Evolutionary conservation across 1,140 invertebrate species (phyloP).

Genomic region (Alviniconcha marisindica): DNA sequence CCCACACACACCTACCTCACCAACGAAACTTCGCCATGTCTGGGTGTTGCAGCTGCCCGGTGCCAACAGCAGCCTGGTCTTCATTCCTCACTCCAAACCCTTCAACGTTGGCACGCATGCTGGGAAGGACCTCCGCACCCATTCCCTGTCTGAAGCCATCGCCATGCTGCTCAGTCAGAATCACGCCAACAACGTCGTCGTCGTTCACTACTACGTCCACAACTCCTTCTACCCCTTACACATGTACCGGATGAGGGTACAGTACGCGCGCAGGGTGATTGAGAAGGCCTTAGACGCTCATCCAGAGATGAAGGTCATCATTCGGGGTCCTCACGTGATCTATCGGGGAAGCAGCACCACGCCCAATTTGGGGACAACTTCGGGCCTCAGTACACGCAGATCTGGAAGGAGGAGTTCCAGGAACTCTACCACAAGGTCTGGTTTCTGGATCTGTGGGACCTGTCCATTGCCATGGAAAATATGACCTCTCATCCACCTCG

Average conservation of each 20-base stretch:
- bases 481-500: not conserved
- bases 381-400: not conserved
- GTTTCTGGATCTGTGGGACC: constrained; percentile 29
- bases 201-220: constrained; percentile 15
- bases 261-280: not conserved
- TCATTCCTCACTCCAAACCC: not conserved
- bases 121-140: not conserved
- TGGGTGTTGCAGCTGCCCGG: not conserved
- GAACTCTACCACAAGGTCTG: constrained; percentile 14
- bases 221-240: not conserved
- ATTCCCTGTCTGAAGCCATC: not conserved
- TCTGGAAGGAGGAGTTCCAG: constrained; percentile 13
- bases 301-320: not conserved
- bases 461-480: constrained; percentile 30
- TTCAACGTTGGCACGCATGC: not conserved
- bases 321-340: constrained; percentile 22
- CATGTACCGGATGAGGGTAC: not conserved
- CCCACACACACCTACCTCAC: too few species aligned
- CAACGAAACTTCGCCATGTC: too few species aligned
- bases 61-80: not conserved
- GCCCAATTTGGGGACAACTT: constrained; percentile 17
- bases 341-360: constrained; percentile 6
- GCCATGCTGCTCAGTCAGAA: not conserved
- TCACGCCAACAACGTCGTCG: not conserved
- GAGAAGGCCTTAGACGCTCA: not conserved